These are phyloP conservation scores for Apostichopus parvimensis DNA, from an alignment of 35 echinoderm and acorn worm species.

Conservation along the genomic window DNA sequence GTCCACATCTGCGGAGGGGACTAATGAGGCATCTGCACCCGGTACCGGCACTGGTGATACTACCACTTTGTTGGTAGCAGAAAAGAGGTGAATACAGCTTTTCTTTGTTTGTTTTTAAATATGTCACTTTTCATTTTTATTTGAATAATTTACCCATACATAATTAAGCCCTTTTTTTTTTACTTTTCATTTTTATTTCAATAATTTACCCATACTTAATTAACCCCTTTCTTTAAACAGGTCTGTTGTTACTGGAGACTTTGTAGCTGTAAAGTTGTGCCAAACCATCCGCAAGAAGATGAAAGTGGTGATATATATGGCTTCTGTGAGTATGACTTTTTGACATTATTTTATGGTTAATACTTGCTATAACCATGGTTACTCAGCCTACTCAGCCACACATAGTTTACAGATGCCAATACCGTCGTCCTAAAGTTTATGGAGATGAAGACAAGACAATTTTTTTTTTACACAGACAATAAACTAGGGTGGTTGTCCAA, in stretches of 20 bases:
- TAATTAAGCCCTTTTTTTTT: not conserved
- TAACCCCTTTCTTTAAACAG: not conserved
- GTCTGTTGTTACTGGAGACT: not conserved
- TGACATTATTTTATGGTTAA: not conserved
- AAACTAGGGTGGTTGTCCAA: no score
- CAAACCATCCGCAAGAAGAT: conserved; percentile 12
- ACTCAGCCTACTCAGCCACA: not conserved
- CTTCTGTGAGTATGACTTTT: not conserved
- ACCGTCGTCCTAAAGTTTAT: conserved; percentile 27
- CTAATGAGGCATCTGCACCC: not conserved
- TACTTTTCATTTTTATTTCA: not conserved
- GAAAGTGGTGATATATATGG: conserved; percentile 37
- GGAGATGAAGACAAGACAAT: not conserved
- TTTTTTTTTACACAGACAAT: no score
- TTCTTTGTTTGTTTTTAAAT: not conserved
- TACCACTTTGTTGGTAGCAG: not conserved
- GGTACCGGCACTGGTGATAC: no score
- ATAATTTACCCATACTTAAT: no score
- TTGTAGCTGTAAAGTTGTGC: not conserved
- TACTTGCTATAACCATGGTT: not conserved
- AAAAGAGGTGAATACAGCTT: not conserved
- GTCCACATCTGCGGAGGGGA: not conserved
- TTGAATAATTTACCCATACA: not conserved
- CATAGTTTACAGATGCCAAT: not conserved
- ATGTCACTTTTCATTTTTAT: not conserved